Evolutionary conservation across 2,888 invertebrate genomes (phyloP), one percentile per base, ranked within the genome.

Genomic region (Trissolcus japonicus): DNA sequence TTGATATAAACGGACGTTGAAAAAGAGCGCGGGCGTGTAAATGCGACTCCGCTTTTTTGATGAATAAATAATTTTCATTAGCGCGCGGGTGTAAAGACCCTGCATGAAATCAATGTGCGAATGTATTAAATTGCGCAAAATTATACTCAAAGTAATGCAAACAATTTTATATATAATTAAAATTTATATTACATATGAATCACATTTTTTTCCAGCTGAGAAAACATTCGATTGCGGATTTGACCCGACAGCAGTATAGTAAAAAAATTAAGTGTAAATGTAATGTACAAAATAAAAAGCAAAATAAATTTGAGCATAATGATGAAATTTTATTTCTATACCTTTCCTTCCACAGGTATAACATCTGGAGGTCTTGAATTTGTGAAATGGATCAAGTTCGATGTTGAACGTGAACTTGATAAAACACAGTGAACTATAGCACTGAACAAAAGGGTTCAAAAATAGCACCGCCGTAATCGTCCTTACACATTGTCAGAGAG

Each of bases 301-400:
- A 2, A 6, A 46, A 46, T 16, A 14, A 46, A 16, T 16, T 9
- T 46, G 14, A 46, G 4, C 0, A 46, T 2, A 14, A n/a, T 11
- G 35, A 11, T 9, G 29, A 29, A 4, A 29, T 35, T 35, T 11
- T 11, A 35, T 11, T 4, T 35, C 35, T 7, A 35, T 35, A 35
- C 9, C 9, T 35, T 35, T 35, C 35, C 11, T 11, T 35, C 7
- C 9, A 9, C 7, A 7, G 35, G 35, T 35, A 35, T 35, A 35
- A 3, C 46, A 16, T 46, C 16, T 46, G 46, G 6, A 14, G 46
- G 6, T 46, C 46, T 46, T 46, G 48, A 72, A 56, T 29, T 40
- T 55, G 14, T 9, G 54, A 71, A 72, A 35, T 55, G 55, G 65
- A 65, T 73, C 72, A 65, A 73, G 72, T 73, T 65, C 65, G 72